These are phyloP conservation scores for Ypsolopha scabrella DNA, from an alignment of 2,888 invertebrate species.

Conservation along the genomic window DNA sequence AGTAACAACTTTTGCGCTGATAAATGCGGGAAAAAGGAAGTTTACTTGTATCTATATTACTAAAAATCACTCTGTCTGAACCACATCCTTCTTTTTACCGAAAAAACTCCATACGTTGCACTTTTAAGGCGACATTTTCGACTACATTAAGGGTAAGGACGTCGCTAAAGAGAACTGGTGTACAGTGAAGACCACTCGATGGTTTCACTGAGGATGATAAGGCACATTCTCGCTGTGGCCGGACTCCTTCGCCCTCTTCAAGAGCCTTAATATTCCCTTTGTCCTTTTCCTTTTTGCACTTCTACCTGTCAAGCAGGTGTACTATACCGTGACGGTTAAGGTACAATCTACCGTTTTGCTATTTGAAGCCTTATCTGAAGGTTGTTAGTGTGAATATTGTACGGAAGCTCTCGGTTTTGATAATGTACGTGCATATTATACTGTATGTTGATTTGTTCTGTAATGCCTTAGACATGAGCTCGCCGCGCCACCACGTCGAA, in stretches of 20 bases:
- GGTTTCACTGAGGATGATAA: conserved; percentile 14
- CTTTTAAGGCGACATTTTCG: neutral
- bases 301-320: neutral
- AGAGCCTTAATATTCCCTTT: conserved; percentile 5
- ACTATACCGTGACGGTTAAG: too few relatives aligned
- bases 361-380: too few relatives aligned
- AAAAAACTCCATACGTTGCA: neutral
- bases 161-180: neutral
- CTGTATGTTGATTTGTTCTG: too few relatives aligned
- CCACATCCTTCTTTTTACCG: neutral
- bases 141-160: conserved; percentile 9
- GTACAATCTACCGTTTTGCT: too few relatives aligned
- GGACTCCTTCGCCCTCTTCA: conserved; percentile 1
- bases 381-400: too few relatives aligned
- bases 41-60: too few relatives aligned
- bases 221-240: conserved; percentile 17
- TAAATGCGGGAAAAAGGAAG: too few relatives aligned
- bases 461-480: too few relatives aligned
- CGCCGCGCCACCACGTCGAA: too few relatives aligned
- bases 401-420: too few relatives aligned
- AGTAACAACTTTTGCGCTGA: too few relatives aligned
- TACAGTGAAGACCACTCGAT: conserved; percentile 9
- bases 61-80: neutral
- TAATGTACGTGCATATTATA: too few relatives aligned
- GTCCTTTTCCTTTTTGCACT: conserved; percentile 1